A percentile compares a stretch with the other conserved stretches of the same genome.
Conservation (phyloP, 2,888 invertebrate species). For the Tipula lateralis region DNA sequence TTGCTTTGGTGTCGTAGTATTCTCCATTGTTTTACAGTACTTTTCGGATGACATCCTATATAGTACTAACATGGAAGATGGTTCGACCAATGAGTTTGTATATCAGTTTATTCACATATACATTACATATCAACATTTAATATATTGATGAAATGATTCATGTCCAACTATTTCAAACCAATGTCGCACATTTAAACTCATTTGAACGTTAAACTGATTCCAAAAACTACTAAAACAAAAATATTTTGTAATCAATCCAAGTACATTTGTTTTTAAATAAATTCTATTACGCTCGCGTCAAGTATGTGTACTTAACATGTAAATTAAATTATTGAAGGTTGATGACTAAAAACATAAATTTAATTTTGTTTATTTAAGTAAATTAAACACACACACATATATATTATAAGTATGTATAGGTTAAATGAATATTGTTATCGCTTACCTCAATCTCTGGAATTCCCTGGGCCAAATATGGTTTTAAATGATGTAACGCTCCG, state of each 20-base stretch:
- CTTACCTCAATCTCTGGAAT: constrained; percentile 59
- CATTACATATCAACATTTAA: too few relatives aligned
- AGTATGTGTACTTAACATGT: not conserved
- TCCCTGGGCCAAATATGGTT: constrained; percentile 57
- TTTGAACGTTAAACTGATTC: too few relatives aligned
- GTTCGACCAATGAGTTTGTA: too few relatives aligned
- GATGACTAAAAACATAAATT: not conserved
- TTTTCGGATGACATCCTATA: too few relatives aligned
- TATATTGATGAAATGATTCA: too few relatives aligned
- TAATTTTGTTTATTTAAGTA: constrained; percentile 14
- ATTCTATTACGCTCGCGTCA: not conserved
- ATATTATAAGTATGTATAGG: not conserved
- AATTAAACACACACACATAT: too few relatives aligned
- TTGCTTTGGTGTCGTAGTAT: too few relatives aligned
- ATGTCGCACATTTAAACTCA: too few relatives aligned
- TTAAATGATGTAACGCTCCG: constrained; percentile 54
- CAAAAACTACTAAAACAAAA: not conserved
- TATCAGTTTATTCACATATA: too few relatives aligned
- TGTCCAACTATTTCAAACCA: too few relatives aligned
- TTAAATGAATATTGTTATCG: not conserved
- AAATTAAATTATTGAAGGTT: not conserved
- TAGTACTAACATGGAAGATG: too few relatives aligned
- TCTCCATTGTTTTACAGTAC: too few relatives aligned
- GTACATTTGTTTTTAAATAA: not conserved
- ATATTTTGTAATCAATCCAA: not conserved